Evolutionary conservation across 2,113 vertebrate genomes (phyloP).

Genomic region (Andinoacara biseriatus): DNA sequence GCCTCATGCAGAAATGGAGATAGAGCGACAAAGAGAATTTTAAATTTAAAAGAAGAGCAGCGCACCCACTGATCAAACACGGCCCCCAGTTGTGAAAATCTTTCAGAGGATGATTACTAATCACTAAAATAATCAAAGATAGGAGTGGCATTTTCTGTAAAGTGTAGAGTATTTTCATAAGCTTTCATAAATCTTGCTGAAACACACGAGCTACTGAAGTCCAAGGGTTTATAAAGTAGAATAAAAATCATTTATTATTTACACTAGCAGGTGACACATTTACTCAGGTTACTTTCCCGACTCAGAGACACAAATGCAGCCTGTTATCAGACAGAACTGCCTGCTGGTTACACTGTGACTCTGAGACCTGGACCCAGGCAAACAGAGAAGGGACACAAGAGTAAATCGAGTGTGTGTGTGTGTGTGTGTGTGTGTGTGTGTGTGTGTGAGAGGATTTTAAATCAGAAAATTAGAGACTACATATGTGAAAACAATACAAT

Average conservation of each 20-base stretch:
- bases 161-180: neutral
- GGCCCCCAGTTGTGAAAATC: neutral
- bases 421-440: too few species aligned
- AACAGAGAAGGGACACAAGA: neutral
- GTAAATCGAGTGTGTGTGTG: too few species aligned
- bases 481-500: neutral
- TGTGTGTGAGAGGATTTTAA: too few species aligned
- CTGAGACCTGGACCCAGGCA: neutral
- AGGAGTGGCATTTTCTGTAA: fast-evolving
- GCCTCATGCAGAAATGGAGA: neutral
- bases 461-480: too few species aligned
- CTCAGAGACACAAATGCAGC: neutral
- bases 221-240: neutral
- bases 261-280: neutral
- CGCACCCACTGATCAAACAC: neutral
- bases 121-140: neutral
- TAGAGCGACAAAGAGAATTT: neutral
- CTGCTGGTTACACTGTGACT: neutral
- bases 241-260: neutral
- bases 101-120: neutral
- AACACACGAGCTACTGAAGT: neutral
- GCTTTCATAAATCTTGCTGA: fast-evolving
- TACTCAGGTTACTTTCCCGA: neutral
- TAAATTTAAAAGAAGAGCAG: neutral
- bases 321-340: neutral